Conservation (phyloP, 2,888 invertebrate genomes). For the Anthophora plumipes region DNA sequence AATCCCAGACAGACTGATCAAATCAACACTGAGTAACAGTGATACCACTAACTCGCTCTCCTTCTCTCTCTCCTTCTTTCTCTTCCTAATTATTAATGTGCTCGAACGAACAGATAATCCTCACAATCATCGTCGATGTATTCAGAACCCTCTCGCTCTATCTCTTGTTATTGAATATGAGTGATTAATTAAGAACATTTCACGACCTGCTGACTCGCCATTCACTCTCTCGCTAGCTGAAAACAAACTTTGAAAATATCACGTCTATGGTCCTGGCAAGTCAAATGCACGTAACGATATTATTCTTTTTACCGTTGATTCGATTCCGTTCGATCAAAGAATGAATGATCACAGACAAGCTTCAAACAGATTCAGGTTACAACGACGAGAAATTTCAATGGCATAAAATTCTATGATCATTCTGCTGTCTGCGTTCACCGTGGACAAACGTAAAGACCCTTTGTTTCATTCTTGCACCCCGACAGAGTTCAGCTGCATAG, state of each 20-base stretch:
- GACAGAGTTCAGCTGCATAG: slow-evolving; percentile 61
- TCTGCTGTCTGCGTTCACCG: slow-evolving; percentile 41
- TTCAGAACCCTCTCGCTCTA: slow-evolving; percentile 65
- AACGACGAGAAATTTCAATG: background rate
- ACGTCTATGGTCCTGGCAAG: background rate
- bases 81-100: slow-evolving; percentile 76
- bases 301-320: background rate
- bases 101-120: slow-evolving; percentile 74
- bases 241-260: slow-evolving; percentile 69
- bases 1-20: slow-evolving; percentile 71
- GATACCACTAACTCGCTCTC: slow-evolving; percentile 67
- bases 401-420: slow-evolving; percentile 37
- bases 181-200: slow-evolving; percentile 78
- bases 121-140: slow-evolving; percentile 76
- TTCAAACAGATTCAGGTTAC: background rate
- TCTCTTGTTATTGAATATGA: slow-evolving; percentile 77
- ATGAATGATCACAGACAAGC: background rate
- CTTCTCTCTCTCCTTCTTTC: slow-evolving; percentile 39
- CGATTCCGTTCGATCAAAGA: background rate
- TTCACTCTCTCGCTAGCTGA: slow-evolving; percentile 44
- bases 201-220: slow-evolving; percentile 69
- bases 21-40: slow-evolving; percentile 74
- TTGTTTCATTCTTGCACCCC: slow-evolving; percentile 62
- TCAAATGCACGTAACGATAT: background rate
- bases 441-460: slow-evolving; percentile 40